Evolutionary conservation across 2,113 vertebrate genomes (phyloP).

Genomic region (Dolichotis patagonum): DNA sequence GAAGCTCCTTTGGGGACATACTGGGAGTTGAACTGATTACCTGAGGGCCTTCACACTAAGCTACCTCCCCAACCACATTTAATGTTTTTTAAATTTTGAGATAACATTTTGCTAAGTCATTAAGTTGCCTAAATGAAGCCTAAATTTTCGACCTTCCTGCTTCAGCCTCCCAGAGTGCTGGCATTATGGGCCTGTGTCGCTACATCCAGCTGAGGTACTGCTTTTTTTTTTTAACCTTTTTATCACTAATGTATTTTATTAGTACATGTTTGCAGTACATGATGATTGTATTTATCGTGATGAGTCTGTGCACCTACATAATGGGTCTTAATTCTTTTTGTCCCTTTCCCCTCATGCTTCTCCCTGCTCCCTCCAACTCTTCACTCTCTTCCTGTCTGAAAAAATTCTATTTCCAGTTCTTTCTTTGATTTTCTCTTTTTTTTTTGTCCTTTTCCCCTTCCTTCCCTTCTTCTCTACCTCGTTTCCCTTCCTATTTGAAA

Average conservation of each 20-base stretch:
- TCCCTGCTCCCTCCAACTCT: neutral
- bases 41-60: neutral
- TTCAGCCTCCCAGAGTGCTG: neutral
- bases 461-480: neutral
- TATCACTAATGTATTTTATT: neutral
- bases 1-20: neutral
- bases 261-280: neutral
- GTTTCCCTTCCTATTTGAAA: neutral
- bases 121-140: neutral
- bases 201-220: neutral
- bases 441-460: neutral
- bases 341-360: accelerated
- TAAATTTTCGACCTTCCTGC: neutral
- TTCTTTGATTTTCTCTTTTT: neutral
- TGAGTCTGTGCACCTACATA: neutral
- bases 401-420: neutral
- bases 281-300: neutral
- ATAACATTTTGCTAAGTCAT: neutral
- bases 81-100: neutral
- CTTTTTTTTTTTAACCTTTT: neutral
- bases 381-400: neutral
- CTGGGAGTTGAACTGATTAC: neutral
- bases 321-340: neutral
- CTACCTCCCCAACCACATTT: neutral
- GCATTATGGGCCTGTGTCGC: neutral